phyloP scores from a whole-genome alignment of 1,140 invertebrate species.

The Cherax destructor region DNA sequence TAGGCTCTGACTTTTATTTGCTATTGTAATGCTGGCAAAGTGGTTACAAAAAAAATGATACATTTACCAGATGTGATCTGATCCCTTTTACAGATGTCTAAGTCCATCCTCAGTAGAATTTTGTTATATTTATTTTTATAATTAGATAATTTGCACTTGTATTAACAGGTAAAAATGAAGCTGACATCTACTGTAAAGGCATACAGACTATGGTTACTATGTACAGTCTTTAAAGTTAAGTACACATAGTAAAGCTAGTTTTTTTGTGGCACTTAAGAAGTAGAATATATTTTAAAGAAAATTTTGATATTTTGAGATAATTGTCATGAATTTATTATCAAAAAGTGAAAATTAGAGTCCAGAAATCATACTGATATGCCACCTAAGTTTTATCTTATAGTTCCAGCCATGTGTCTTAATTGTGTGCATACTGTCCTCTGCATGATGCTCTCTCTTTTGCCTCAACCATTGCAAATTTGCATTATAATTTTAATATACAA shows the following conservation, averaged over 20 bases:
- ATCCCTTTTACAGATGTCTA: not conserved
- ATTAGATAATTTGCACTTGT: not conserved
- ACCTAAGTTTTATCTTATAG: conserved; percentile 60
- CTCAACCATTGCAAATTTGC: not conserved
- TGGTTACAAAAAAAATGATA: not conserved
- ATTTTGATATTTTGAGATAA: conserved; percentile 43
- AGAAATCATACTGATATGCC: conserved; percentile 57
- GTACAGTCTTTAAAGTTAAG: not conserved
- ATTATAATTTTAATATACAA: not conserved
- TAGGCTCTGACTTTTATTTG: not conserved
- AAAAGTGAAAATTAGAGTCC: conserved; percentile 15
- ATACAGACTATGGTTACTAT: conserved; percentile 1
- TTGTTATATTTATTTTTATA: not conserved
- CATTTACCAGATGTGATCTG: not conserved
- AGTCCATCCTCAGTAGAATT: not conserved
- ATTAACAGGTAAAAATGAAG: not conserved
- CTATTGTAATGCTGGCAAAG: not conserved
- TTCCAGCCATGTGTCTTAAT: conserved; percentile 63
- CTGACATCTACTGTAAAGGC: not conserved
- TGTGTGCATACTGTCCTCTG: conserved; percentile 39
- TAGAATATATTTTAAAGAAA: conserved; percentile 22
- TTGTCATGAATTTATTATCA: conserved; percentile 32
- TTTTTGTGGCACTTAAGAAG: conserved; percentile 42
- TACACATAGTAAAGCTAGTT: conserved; percentile 19
- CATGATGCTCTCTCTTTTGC: conserved; percentile 7